Evolutionary conservation across 2,113 vertebrate genomes (phyloP), one percentile per base, ranked within the genome.

Genomic region (Limnothrissa miodon): DNA sequence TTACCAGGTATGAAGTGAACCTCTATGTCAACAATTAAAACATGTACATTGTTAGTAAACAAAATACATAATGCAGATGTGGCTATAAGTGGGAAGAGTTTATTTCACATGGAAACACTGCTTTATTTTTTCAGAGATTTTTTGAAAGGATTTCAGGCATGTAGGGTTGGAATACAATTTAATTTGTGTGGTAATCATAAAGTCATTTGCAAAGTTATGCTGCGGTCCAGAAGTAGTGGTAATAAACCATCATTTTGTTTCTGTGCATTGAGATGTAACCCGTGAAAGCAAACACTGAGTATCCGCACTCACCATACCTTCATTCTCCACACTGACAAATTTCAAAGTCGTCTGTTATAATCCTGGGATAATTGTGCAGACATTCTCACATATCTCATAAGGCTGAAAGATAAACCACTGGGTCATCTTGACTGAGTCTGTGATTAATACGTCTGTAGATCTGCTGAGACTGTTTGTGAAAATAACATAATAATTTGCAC

Each of bases 381-480:
- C 66, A 33, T 15, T 74, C 66, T 74, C 66, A 74, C 36, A 36
- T 74, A n/a, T 74, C 66, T 74, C 36, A 3, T 36, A 74, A 13
- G 66, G 1, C 66, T 74, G 29, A 15, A 74, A 39, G 29, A 74
- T 33, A 39, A 39, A 74, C 10, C 66, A 5, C 66, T 74, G 29
- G 66, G 25, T 74, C 33, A 74, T 74, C 66, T 74, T 15, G 29
- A 74, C 21, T 36, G 29, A 36, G 36, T 85, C 83, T 53, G 80
- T 83, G 83, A 89, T 87, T 79, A 70, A 87, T 82, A 84, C n/a
- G 19, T 25, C 48, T 17, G 10, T 23, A 15, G 46, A 84, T 66
- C 25, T 82, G 85, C 78, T 59, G 53, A 80, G 82, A 82, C 78
- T 82, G 62, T 86, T 46, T 78, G 80, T 81, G 78, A 84, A 86